These are phyloP conservation scores for Hybognathus amarus DNA, from an alignment of 2,797 vertebrate species.

Conservation along the genomic window DNA sequence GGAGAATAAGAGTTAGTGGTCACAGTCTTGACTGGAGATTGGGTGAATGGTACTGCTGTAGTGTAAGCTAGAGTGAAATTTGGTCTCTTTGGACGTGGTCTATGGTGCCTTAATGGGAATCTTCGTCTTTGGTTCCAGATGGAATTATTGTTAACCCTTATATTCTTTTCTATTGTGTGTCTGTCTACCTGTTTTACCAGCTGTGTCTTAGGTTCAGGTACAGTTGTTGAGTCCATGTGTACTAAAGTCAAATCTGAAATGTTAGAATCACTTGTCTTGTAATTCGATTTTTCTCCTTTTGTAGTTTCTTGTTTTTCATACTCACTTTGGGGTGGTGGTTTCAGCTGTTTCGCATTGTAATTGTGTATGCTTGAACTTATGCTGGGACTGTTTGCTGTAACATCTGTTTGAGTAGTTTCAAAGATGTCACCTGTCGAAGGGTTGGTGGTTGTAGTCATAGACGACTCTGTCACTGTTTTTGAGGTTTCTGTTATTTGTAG, in stretches of 20 bases:
- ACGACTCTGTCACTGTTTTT: constrained; percentile 39
- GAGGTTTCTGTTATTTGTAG: constrained; percentile 58
- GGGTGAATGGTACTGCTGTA: constrained; percentile 44
- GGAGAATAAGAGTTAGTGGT: constrained; percentile 22
- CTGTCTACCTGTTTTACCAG: constrained; percentile 54
- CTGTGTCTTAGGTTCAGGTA: constrained; percentile 33
- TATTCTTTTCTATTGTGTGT: constrained; percentile 54
- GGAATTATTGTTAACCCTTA: constrained; percentile 56
- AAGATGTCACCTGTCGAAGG: not conserved
- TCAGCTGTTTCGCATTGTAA: constrained; percentile 42
- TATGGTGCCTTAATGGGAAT: constrained; percentile 70
- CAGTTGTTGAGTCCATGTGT: constrained; percentile 50
- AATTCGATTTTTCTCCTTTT: constrained; percentile 50
- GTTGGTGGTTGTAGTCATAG: constrained; percentile 18
- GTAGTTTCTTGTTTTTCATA: constrained; percentile 41
- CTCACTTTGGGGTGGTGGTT: constrained; percentile 43
- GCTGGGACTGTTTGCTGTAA: constrained; percentile 8
- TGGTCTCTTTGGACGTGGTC: constrained; percentile 64
- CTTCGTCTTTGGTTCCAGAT: constrained; percentile 68
- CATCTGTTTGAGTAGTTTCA: constrained; percentile 28
- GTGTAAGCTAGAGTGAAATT: constrained; percentile 56
- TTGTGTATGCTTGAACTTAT: constrained; percentile 13
- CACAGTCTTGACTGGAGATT: constrained; percentile 51
- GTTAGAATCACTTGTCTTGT: constrained; percentile 42
- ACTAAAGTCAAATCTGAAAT: constrained; percentile 32